Evolutionary conservation across 2,797 vertebrate species (phyloP), one percentile per base, ranked within the genome.

Genomic region (Chelon labrosus): DNA sequence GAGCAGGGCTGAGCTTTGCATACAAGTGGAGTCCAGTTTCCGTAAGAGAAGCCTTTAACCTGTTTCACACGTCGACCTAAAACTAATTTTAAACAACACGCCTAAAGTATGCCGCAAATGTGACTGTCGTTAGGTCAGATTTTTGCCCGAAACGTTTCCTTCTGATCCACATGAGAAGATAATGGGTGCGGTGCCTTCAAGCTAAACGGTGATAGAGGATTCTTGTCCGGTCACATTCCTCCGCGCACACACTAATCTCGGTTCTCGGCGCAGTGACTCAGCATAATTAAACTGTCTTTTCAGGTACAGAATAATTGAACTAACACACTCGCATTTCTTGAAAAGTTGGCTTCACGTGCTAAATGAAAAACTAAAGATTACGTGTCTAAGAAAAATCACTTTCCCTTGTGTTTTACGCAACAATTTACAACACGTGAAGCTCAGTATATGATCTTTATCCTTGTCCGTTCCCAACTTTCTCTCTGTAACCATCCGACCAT

Each of bases 141-240:
- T 22, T 22, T 22, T 22, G 22, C 22, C 22, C 22, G 22, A 22
- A 22, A 22, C 22, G 22, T 31, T 55, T 61, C 25, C 38, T 42
- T 46, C 7, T 22, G 16, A 6, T 20, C 41, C 61, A 10, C 25
- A 3, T 7, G 16, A 39, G 47, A 1, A 17, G 25, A 12, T 49
- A 1, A 5, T 27, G 38, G 82, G 71, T 42, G 71, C 25, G 61
- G 53, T 31, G 49, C 20, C 49, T 46, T 7, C 12, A 4, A 63
- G 67, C 52, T 0, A 63, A 58, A 31, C 13, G 7, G 12, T 2
- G 37, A 1, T 12, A 13, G 49, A 56, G 47, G 19, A 14, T 60
- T 71, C 73, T 54, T 2, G 83, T 71, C 65, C 31, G 0, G 27
- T 68, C 62, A 31, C 80, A 73, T 80, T 81, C 74, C 44, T 57